Evolutionary conservation across 2,797 vertebrate genomes (phyloP).

Genomic region (Hemitrygon akajei): DNA sequence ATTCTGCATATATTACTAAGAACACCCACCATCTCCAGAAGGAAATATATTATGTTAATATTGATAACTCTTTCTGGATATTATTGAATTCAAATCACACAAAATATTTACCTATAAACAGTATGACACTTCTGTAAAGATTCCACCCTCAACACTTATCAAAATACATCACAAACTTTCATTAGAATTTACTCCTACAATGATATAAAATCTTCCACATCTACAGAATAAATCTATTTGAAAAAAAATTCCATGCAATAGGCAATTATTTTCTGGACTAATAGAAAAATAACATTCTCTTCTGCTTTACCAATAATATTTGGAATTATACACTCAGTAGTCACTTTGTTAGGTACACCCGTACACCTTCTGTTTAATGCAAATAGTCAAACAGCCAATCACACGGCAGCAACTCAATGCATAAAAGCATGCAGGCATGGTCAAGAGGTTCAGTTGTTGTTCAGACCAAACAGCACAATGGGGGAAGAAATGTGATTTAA

Average conservation of each 20-base stretch:
- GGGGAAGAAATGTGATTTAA: too few species aligned
- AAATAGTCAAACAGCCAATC: too few species aligned
- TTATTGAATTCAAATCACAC: neutral
- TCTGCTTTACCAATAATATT: neutral
- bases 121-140: neutral
- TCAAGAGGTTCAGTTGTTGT: too few species aligned
- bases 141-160: too few species aligned
- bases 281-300: too few species aligned
- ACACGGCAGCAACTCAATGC: too few species aligned
- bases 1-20: neutral
- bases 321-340: neutral
- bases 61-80: neutral
- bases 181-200: neutral
- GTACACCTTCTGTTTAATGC: too few species aligned
- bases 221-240: neutral
- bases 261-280: neutral
- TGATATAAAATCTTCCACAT: neutral
- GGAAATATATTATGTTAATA: neutral
- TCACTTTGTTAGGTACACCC: too few species aligned
- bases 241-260: neutral
- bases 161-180: neutral
- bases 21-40: slow-evolving; percentile 1
- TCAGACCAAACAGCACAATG: too few species aligned
- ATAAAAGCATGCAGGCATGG: too few species aligned
- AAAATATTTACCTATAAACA: neutral